Conservation (phyloP, 2,797 vertebrate species). For the Arnoldichthys spilopterus region DNA sequence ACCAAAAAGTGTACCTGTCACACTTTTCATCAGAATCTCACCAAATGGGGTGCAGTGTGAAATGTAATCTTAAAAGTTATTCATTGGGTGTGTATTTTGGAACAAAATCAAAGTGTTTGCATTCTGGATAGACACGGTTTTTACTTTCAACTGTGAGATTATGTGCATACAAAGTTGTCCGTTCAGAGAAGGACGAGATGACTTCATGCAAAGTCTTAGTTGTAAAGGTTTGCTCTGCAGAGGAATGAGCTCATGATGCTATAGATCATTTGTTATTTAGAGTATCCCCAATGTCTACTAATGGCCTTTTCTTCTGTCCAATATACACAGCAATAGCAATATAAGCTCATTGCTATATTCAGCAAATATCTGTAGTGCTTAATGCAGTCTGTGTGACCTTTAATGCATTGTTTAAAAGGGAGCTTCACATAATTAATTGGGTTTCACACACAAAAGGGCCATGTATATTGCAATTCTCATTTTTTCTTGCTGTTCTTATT, state of each 20-base stretch:
- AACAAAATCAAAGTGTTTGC: no score
- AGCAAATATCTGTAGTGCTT: neutral
- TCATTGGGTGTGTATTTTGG: no score
- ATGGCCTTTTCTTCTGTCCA: neutral
- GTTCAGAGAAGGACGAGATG: no score
- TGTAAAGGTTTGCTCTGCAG: no score
- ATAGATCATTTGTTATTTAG: neutral
- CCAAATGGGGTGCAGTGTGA: no score
- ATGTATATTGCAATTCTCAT: neutral
- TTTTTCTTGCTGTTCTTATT: neutral
- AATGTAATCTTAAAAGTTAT: no score
- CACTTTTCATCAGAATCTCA: no score
- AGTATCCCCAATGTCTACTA: neutral
- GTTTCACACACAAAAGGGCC: neutral
- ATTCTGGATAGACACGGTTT: no score
- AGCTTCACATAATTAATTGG: slow-evolving; percentile 1
- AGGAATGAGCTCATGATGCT: neutral
- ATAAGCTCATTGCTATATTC: slow-evolving; percentile 7
- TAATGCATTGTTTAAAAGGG: neutral
- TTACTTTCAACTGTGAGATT: no score
- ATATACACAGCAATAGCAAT: neutral
- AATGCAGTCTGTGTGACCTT: neutral
- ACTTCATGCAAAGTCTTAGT: no score
- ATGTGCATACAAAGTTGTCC: no score
- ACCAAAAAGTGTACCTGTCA: no score